Conservation (phyloP, 2,888 invertebrate species). For the Pecten maximus region DNA sequence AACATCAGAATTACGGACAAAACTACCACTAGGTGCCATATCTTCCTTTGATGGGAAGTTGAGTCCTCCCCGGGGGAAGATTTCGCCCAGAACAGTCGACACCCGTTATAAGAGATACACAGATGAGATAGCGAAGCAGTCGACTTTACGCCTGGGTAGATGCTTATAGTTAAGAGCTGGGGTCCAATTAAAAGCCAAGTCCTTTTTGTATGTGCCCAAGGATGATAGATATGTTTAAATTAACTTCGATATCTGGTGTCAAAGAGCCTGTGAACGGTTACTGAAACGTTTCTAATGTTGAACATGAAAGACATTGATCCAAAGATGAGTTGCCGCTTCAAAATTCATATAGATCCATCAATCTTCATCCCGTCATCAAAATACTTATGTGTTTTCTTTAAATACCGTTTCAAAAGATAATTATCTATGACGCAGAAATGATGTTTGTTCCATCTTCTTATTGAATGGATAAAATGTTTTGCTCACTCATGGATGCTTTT, state of each 20-base stretch:
- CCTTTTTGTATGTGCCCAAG: not conserved
- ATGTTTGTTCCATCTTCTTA: not conserved
- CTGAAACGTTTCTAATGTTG: not conserved
- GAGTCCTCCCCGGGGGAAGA: not conserved
- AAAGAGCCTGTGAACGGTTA: not conserved
- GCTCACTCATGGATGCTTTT: not conserved
- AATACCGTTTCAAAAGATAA: not conserved
- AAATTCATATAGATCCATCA: not conserved
- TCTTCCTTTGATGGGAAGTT: not conserved
- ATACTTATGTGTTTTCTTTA: not conserved
- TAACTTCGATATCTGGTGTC: not conserved
- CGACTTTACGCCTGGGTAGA: constrained; percentile 19
- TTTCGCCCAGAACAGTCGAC: not conserved
- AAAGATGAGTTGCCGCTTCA: not conserved
- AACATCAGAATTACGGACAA: constrained; percentile 5
- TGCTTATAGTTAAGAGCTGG: not conserved
- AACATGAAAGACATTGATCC: not conserved
- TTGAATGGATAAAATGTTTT: not conserved
- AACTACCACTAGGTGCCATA: not conserved
- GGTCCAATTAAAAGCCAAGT: constrained; percentile 7
- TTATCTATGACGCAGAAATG: not conserved
- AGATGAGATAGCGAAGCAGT: not conserved
- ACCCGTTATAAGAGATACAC: not conserved
- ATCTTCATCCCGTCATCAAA: not conserved
- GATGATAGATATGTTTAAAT: constrained; percentile 23